Evolutionary conservation across 1,140 invertebrate species (phyloP).

Genomic region (Streblospio benedicti): DNA sequence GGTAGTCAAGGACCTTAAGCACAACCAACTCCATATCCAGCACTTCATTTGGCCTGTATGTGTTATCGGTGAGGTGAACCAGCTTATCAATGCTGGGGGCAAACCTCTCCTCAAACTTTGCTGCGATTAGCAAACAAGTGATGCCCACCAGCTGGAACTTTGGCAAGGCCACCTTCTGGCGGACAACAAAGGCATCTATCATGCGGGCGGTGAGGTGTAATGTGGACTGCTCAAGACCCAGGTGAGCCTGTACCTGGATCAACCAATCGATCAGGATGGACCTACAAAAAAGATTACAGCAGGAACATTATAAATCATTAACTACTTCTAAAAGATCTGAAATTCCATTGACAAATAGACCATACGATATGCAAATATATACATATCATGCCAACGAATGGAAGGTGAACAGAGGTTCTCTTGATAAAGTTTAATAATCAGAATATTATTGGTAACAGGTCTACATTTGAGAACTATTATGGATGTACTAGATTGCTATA

Average conservation of each 20-base stretch:
- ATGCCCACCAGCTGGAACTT: slow-evolving; percentile 39
- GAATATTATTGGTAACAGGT: too few species aligned
- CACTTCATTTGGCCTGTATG: slow-evolving; percentile 29
- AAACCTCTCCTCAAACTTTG: slow-evolving; percentile 38
- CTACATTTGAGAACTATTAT: too few species aligned
- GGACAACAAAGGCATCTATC: slow-evolving; percentile 31
- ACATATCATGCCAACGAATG: too few species aligned
- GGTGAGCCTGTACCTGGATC: slow-evolving; percentile 38
- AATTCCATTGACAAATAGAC: too few species aligned
- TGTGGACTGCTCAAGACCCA: slow-evolving; percentile 33
- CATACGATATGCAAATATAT: too few species aligned
- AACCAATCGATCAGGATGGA: slow-evolving; percentile 41
- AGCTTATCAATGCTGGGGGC: slow-evolving; percentile 27
- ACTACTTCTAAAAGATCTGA: too few species aligned
- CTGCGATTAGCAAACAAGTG: slow-evolving; percentile 36
- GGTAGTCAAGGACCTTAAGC: slow-evolving; percentile 29
- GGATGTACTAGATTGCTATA: too few species aligned
- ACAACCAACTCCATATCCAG: slow-evolving; percentile 29
- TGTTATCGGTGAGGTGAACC: slow-evolving; percentile 33
- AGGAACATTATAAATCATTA: too few species aligned
- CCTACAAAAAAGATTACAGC: too few species aligned
- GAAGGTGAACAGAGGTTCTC: too few species aligned
- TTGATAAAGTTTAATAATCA: too few species aligned
- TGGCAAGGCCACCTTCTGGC: slow-evolving; percentile 13
- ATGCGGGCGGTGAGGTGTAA: slow-evolving; percentile 33